phyloP scores from a whole-genome alignment of 2,113 vertebrate genomes.

The Furnarius figulus region DNA sequence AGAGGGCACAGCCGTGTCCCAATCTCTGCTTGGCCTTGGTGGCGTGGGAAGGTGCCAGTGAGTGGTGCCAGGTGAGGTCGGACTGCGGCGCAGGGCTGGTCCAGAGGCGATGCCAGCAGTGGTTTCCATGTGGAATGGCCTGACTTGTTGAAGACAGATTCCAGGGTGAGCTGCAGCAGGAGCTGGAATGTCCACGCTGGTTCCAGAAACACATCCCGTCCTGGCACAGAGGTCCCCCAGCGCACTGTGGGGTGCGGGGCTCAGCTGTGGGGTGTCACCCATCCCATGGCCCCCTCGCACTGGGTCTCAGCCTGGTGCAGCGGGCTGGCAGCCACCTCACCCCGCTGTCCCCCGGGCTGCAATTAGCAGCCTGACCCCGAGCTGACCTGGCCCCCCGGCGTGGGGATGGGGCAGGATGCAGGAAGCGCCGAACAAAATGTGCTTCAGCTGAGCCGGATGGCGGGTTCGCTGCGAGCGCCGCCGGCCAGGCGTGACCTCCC shows the following conservation, averaged over 20 bases:
- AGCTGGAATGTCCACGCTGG: background rate
- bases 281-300: accelerated
- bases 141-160: background rate
- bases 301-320: accelerated
- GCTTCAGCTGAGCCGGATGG: slow-evolving; percentile 40
- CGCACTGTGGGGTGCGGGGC: accelerated
- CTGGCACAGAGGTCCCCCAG: background rate
- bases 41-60: background rate
- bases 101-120: accelerated
- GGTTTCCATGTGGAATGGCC: background rate
- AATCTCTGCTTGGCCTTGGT: accelerated
- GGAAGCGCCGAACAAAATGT: slow-evolving; percentile 32
- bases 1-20: accelerated
- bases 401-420: slow-evolving; percentile 33
- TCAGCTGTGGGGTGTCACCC: accelerated
- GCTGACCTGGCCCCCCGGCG: background rate
- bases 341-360: background rate
- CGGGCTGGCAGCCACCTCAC: background rate
- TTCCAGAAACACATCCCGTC: accelerated
- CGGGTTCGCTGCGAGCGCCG: accelerated
- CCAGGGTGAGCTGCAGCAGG: background rate
- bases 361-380: background rate
- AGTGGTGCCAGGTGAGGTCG: background rate
- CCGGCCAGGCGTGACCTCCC: background rate
- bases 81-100: background rate